These are phyloP conservation scores for Eupristina koningsbergeri DNA, from an alignment of 1,140 invertebrate genomes.

Conservation along the genomic window DNA sequence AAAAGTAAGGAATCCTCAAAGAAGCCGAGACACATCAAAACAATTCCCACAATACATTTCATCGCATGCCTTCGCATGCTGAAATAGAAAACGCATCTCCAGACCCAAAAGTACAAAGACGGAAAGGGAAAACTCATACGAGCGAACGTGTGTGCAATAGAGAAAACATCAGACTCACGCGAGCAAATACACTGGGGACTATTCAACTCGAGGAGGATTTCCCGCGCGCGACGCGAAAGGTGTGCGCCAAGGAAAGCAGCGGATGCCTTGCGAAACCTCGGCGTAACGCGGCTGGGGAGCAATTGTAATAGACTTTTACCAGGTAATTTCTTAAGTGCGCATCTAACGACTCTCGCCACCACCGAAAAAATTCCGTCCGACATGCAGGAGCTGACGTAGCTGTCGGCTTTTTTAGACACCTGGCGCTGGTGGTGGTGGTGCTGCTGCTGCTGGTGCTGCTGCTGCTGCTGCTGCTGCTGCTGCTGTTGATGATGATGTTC, in stretches of 20 bases:
- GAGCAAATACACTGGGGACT: not conserved
- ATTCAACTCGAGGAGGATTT: slow-evolving; percentile 18
- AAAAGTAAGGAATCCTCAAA: not conserved
- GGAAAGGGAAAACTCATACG: not conserved
- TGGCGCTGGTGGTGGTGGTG: too few species aligned
- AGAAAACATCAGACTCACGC: not conserved
- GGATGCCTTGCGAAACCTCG: not conserved
- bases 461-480: too few species aligned
- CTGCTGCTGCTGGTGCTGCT: too few species aligned
- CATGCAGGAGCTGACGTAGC: not conserved
- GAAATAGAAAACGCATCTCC: not conserved
- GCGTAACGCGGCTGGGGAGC: not conserved
- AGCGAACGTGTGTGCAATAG: not conserved
- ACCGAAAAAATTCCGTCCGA: slow-evolving; percentile 58
- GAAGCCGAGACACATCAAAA: not conserved
- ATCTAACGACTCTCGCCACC: slow-evolving; percentile 61
- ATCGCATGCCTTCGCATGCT: not conserved
- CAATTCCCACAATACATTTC: slow-evolving; percentile 1
- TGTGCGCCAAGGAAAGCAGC: slow-evolving; percentile 18
- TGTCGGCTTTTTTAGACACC: not conserved
- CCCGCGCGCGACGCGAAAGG: slow-evolving; percentile 11
- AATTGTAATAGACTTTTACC: slow-evolving; percentile 54
- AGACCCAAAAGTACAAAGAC: not conserved
- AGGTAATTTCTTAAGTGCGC: slow-evolving; percentile 62
- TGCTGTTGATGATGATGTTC: too few species aligned